Evolutionary conservation across 37 sponge, comb jelly and placozoan species (phyloP), one percentile per base, ranked within the genome.

Genomic region (Halichondria panicea): DNA sequence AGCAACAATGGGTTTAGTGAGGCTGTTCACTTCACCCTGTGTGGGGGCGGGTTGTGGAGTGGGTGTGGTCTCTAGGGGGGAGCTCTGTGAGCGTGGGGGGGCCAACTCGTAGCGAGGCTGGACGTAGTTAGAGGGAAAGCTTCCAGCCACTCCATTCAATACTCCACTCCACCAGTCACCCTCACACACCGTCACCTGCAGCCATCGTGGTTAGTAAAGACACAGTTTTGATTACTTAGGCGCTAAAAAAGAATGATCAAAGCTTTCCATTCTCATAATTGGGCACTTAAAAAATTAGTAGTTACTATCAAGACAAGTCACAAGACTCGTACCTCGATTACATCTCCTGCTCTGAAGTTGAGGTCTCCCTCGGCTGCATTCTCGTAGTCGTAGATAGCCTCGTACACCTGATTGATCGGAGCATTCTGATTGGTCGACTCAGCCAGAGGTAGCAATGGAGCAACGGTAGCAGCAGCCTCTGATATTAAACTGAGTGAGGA

Each of bases 101-200:
- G 35, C 5, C 1, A 27, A 30, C 30, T 58, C 54, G 4, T 27
- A 33, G 22, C n/a, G 13, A 33, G 40, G 70, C 53, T 77, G 75
- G 56, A 95, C 95, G 56, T 95, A 95, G 50, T 87, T 95, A 8
- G 78, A 74, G 54, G 95, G 95, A 72, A 95, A 95, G 28, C 77
- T 43, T 27, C 95, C 95, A 22, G 27, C 7, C 43, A 43, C 60
- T 12, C 84, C 91, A 37, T 88, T 69, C 41, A 90, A 56, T 34
- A 39, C 69, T 12, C 95, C 95, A 7, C 60, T 87, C 85, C 89
- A 89, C 95, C 95, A 95, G 2, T 79, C 76, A 0, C 90, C 95
- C 19, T 59, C 88, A 13, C 54, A 57, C 13, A 70, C 65, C 12
- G 62, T 76, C 33, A 81, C 72, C 80, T 71, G 61, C 19, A 1